Percentiles rank a stretch among this genome's conserved stretches.
Evolutionary conservation across 2,888 invertebrate genomes (phyloP).

Genomic region (Sepiola atlantica): DNA sequence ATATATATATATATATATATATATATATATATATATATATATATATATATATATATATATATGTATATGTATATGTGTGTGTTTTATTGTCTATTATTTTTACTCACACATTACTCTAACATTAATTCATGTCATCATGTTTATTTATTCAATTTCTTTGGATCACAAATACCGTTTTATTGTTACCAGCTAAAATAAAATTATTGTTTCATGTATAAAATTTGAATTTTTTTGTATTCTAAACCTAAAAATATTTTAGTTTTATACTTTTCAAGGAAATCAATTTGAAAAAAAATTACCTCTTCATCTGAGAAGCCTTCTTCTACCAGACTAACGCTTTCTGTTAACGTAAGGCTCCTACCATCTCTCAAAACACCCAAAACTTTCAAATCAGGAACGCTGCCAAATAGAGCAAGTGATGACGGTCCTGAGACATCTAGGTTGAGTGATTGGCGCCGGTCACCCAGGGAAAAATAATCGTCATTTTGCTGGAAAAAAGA

Average conservation of each 20-base stretch:
- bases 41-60: background rate
- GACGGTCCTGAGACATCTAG: constrained; percentile 57
- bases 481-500: constrained; percentile 65
- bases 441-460: constrained; percentile 64
- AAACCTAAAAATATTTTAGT: background rate
- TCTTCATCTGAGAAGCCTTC: constrained; percentile 64
- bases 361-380: constrained; percentile 57
- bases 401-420: constrained; percentile 61
- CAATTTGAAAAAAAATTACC: background rate
- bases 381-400: constrained; percentile 66
- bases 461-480: constrained; percentile 66
- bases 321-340: constrained; percentile 65
- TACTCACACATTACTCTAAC: too few species aligned
- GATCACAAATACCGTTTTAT: background rate
- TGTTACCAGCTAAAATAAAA: background rate
- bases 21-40: too few species aligned
- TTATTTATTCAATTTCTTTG: background rate
- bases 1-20: too few species aligned
- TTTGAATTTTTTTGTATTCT: too few species aligned
- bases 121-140: too few species aligned
- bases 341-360: constrained; percentile 60
- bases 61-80: too few species aligned
- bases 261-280: background rate
- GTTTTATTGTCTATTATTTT: too few species aligned
- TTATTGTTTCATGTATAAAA: background rate